Conservation (phyloP, 2,797 vertebrate genomes). For the Argya squamiceps region DNA sequence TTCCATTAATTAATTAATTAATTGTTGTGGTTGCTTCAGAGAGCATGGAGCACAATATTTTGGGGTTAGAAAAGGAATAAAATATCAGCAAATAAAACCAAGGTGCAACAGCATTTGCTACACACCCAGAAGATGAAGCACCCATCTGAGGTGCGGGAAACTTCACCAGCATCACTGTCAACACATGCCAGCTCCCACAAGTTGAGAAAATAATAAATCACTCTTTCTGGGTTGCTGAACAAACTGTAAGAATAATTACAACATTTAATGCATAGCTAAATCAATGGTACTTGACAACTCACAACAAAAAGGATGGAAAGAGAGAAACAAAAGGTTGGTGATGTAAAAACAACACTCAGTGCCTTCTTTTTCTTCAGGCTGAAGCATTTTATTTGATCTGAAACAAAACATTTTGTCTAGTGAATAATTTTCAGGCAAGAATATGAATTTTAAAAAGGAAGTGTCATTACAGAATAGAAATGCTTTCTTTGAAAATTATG, state of each 20-base stretch:
- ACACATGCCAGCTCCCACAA: neutral
- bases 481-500: neutral
- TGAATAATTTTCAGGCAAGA: neutral
- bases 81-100: neutral
- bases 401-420: neutral
- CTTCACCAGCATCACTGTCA: neutral
- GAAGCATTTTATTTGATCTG: neutral
- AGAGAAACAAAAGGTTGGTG: neutral
- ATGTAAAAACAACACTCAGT: neutral
- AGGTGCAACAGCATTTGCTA: neutral
- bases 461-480: neutral
- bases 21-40: neutral
- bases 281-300: neutral
- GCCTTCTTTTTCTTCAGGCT: neutral
- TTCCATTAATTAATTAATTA: neutral
- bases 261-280: neutral
- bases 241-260: conserved; percentile 3
- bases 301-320: neutral
- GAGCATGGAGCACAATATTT: neutral
- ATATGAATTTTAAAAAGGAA: neutral
- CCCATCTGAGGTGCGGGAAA: neutral
- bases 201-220: neutral
- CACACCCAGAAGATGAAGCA: neutral
- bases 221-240: neutral
- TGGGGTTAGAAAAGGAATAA: neutral